These are phyloP conservation scores for Picathartes gymnocephalus DNA, from an alignment of 2,113 vertebrate genomes.

Conservation along the genomic window DNA sequence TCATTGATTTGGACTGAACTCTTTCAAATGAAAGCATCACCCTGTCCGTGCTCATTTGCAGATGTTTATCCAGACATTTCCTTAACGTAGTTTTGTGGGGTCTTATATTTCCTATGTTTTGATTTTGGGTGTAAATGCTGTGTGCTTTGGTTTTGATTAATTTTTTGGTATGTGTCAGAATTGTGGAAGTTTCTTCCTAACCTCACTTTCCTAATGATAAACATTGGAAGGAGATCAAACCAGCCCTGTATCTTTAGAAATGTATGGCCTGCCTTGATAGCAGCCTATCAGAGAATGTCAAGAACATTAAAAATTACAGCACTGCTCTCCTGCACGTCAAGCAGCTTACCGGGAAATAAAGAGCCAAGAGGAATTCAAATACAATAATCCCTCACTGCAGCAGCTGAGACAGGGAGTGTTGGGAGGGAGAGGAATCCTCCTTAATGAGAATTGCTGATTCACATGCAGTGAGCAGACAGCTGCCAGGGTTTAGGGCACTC, in stretches of 20 bases:
- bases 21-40: background rate
- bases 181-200: background rate
- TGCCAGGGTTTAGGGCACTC: background rate
- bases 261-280: constrained; percentile 8
- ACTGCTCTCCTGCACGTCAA: background rate
- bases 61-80: constrained; percentile 25
- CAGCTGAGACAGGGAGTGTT: background rate
- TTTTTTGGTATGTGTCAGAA: background rate
- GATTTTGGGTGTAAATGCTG: background rate
- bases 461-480: background rate
- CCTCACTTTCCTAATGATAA: constrained; percentile 9
- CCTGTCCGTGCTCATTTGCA: background rate
- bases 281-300: background rate
- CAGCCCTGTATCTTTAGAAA: background rate
- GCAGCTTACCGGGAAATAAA: background rate
- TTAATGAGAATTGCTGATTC: background rate
- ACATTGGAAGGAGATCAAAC: background rate
- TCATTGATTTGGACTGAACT: background rate
- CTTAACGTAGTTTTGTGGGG: background rate
- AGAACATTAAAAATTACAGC: background rate
- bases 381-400: background rate
- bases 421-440: background rate
- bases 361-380: background rate
- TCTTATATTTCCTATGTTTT: constrained; percentile 25
- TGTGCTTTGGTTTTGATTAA: background rate